Percentiles rank a stretch among this genome's conserved stretches.
These are phyloP conservation scores for Dendroctonus ponderosae DNA, from an alignment of 1,140 invertebrate species.

Conservation along the genomic window DNA sequence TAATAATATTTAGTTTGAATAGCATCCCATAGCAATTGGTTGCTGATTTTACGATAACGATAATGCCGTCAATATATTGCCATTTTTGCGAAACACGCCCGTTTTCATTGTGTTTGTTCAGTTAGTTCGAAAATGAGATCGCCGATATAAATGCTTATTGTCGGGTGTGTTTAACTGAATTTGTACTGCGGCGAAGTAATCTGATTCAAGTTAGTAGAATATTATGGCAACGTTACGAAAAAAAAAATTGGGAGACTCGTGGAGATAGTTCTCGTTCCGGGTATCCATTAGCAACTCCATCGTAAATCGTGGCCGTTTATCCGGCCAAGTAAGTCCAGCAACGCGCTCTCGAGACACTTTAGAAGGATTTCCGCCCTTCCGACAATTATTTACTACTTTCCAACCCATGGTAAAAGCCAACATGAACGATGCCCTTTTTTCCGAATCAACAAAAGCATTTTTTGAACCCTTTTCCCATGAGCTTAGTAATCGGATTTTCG, in stretches of 20 bases:
- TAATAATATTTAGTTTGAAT: slow-evolving; percentile 28
- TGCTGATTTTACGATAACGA: slow-evolving; percentile 20
- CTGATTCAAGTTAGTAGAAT: no score
- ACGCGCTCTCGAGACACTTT: no score
- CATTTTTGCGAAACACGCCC: slow-evolving; percentile 6
- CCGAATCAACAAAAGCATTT: no score
- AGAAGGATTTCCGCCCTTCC: no score
- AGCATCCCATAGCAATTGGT: slow-evolving; percentile 14
- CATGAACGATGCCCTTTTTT: no score
- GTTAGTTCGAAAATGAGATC: neutral
- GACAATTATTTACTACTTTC: no score
- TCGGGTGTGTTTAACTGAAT: neutral
- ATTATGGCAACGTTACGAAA: no score
- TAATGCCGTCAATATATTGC: slow-evolving; percentile 15
- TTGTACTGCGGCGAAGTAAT: no score
- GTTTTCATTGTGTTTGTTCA: neutral
- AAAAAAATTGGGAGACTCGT: no score
- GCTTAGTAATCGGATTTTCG: no score
- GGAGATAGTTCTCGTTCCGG: neutral
- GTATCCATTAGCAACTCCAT: slow-evolving; percentile 1
- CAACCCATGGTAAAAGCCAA: no score
- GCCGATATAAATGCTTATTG: neutral
- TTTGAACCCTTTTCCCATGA: no score
- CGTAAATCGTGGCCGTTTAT: slow-evolving; percentile 8
- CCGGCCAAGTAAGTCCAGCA: neutral